Evolutionary conservation across 1,140 invertebrate species (phyloP).

Genomic region (Aleiodes sp.): DNA sequence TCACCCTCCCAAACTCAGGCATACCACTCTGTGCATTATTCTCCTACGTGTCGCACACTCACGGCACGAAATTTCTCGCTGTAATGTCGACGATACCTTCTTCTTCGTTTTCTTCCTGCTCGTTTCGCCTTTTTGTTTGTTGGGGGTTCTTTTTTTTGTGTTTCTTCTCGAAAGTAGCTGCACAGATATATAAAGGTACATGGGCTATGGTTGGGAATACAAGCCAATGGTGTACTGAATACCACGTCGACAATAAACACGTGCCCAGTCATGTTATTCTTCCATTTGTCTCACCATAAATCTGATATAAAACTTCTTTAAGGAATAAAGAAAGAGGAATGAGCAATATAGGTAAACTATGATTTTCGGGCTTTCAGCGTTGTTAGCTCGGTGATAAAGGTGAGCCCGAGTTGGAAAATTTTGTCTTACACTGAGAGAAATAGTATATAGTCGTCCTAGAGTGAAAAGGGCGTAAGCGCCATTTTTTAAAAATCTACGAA

Average conservation of each 20-base stretch:
- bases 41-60: constrained; percentile 11
- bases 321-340: constrained; percentile 35
- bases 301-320: constrained; percentile 54
- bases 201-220: not conserved
- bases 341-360: not conserved
- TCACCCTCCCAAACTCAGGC: constrained; percentile 17
- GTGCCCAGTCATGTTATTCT: constrained; percentile 56
- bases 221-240: not conserved
- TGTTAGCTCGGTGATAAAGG: too few species aligned
- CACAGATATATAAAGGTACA: constrained; percentile 14
- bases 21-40: constrained; percentile 17
- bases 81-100: constrained; percentile 5
- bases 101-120: not conserved
- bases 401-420: too few species aligned
- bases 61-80: not conserved
- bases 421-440: too few species aligned
- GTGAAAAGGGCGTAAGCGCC: too few species aligned
- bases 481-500: too few species aligned
- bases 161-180: constrained; percentile 7
- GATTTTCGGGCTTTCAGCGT: not conserved
- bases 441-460: too few species aligned
- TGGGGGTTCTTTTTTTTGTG: not conserved
- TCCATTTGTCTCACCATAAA: constrained; percentile 63
- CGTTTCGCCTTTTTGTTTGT: not conserved
- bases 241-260: constrained; percentile 60